Evolutionary conservation across 2,888 invertebrate species (phyloP).

Genomic region (Eupeodes luniger): DNA sequence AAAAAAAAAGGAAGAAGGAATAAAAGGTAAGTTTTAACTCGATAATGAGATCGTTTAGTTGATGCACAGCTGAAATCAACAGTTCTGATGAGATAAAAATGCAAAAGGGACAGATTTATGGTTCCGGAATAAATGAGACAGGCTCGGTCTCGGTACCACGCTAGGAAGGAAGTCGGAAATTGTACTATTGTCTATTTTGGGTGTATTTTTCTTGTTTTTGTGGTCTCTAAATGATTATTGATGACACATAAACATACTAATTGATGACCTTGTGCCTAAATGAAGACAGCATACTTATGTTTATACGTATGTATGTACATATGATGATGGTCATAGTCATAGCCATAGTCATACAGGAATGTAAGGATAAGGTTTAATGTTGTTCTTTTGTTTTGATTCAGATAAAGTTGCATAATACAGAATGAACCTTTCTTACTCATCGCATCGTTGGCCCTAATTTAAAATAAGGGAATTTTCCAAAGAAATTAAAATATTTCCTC

Average conservation of each 20-base stretch:
- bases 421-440: too few relatives aligned
- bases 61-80: slow-evolving; percentile 40
- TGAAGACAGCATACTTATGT: slow-evolving; percentile 45
- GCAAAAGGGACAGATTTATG: slow-evolving; percentile 70
- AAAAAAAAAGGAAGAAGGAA: neutral
- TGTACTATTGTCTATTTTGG: slow-evolving; percentile 41
- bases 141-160: neutral
- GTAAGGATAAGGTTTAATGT: too few relatives aligned
- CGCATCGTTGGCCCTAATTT: too few relatives aligned
- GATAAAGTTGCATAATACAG: too few relatives aligned
- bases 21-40: slow-evolving; percentile 41
- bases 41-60: slow-evolving; percentile 59
- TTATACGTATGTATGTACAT: too few relatives aligned
- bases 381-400: too few relatives aligned
- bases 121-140: slow-evolving; percentile 60
- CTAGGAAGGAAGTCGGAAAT: slow-evolving; percentile 56
- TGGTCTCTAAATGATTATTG: slow-evolving; percentile 67
- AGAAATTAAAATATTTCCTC: too few relatives aligned
- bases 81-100: slow-evolving; percentile 35
- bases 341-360: too few relatives aligned
- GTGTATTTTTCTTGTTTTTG: slow-evolving; percentile 61
- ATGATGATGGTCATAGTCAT: too few relatives aligned
- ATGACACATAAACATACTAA: slow-evolving; percentile 73
- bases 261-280: slow-evolving; percentile 68
- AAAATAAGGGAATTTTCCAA: too few relatives aligned